phyloP scores from a whole-genome alignment of 2,888 invertebrate species.

The Ceramica pisi region DNA sequence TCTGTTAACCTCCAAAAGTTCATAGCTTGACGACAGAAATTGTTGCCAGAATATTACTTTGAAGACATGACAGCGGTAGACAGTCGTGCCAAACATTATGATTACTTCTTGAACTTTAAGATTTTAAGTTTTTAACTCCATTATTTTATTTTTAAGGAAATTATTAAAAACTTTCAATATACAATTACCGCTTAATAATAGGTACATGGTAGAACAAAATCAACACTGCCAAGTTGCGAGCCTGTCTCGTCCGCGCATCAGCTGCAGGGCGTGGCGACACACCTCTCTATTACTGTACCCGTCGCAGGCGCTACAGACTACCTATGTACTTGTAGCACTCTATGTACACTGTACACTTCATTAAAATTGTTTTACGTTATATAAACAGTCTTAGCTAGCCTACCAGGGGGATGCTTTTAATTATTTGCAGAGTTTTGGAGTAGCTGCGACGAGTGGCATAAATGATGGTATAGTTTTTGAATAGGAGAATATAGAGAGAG shows the following conservation, averaged over 20 bases:
- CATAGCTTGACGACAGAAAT: neutral
- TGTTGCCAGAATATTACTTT: neutral
- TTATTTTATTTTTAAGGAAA: conserved; percentile 2
- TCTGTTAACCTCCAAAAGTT: neutral
- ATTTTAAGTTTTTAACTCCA: neutral
- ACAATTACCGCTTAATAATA: conserved; percentile 61
- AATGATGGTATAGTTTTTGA: neutral
- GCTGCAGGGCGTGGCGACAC: conserved; percentile 84
- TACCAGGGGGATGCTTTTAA: conserved; percentile 24
- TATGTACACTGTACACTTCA: conserved; percentile 62
- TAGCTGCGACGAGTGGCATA: neutral
- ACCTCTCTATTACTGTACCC: conserved; percentile 86
- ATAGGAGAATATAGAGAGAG: neutral
- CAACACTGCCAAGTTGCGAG: conserved; percentile 71
- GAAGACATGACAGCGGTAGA: neutral
- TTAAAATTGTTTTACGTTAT: conserved; percentile 68
- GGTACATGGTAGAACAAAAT: conserved; percentile 64
- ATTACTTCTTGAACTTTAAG: neutral
- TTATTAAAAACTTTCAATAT: conserved; percentile 36
- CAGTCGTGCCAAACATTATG: neutral
- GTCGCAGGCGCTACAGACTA: conserved; percentile 63
- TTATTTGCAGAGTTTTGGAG: neutral
- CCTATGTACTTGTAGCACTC: conserved; percentile 54
- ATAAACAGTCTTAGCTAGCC: conserved; percentile 22
- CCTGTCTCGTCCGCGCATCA: conserved; percentile 81